Percentiles rank a stretch among this genome's conserved stretches.
Conservation (phyloP, 2,113 vertebrate species). For the Saguinus imperator region DNA sequence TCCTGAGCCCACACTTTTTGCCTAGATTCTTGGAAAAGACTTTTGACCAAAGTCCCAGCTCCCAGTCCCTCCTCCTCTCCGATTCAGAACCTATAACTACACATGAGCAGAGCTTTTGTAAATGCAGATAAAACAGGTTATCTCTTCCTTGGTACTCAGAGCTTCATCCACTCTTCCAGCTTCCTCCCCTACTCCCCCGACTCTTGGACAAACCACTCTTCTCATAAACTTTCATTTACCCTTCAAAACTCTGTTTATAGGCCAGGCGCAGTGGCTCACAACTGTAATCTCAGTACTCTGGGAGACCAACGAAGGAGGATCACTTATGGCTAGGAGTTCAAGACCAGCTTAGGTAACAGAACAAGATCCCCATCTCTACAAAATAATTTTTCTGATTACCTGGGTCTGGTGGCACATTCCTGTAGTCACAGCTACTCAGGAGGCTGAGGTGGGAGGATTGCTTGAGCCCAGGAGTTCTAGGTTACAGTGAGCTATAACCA, state of each 20-base stretch:
- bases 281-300: too few species aligned
- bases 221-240: not conserved
- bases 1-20: not conserved
- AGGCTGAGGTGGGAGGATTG: too few species aligned
- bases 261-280: too few species aligned
- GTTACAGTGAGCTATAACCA: too few species aligned
- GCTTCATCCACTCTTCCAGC: not conserved
- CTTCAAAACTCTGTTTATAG: not conserved
- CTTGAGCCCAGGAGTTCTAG: too few species aligned
- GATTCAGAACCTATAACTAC: not conserved
- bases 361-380: too few species aligned
- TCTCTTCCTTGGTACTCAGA: not conserved
- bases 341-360: too few species aligned
- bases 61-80: not conserved
- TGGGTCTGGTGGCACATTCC: too few species aligned
- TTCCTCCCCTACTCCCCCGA: not conserved
- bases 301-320: too few species aligned
- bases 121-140: fast-evolving
- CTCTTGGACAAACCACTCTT: not conserved
- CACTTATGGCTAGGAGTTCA: too few species aligned
- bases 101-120: not conserved
- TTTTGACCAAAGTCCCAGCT: not conserved
- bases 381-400: too few species aligned
- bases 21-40: not conserved
- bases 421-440: too few species aligned